These are phyloP conservation scores for Zaprionus camerounensis DNA, from an alignment of 1,140 invertebrate genomes.

Conservation along the genomic window DNA sequence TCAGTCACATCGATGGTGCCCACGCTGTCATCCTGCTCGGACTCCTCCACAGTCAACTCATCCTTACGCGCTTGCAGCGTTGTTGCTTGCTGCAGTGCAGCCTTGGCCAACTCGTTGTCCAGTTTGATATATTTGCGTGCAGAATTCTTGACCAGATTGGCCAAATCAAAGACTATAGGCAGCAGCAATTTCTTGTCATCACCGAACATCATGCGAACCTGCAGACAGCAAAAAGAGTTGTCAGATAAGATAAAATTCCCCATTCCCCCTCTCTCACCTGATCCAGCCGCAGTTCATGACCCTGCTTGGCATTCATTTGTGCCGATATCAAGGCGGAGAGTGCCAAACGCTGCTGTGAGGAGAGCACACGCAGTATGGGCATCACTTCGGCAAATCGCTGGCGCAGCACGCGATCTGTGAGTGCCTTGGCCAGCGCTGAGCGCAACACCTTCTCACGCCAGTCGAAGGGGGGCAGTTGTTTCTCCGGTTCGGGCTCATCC, in stretches of 20 bases:
- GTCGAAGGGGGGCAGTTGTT: slow-evolving; percentile 63
- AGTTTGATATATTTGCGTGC: slow-evolving; percentile 81
- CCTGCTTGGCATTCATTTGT: slow-evolving; percentile 85
- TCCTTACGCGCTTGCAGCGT: slow-evolving; percentile 50
- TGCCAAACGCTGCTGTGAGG: slow-evolving; percentile 86
- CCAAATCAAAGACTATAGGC: slow-evolving; percentile 88
- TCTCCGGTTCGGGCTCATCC: slow-evolving; percentile 66
- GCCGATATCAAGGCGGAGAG: slow-evolving; percentile 87
- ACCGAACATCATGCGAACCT: slow-evolving; percentile 86
- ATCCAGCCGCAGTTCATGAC: slow-evolving; percentile 84
- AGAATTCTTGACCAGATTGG: slow-evolving; percentile 86
- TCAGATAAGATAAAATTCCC: too few relatives aligned
- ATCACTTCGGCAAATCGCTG: slow-evolving; percentile 86
- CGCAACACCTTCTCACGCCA: slow-evolving; percentile 84
- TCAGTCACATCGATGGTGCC: slow-evolving; percentile 59
- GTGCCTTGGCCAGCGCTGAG: slow-evolving; percentile 70
- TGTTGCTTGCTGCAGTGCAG: slow-evolving; percentile 51
- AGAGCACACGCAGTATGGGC: slow-evolving; percentile 87
- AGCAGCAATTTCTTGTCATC: slow-evolving; percentile 87
- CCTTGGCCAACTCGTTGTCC: slow-evolving; percentile 82
- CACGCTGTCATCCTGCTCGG: slow-evolving; percentile 54
- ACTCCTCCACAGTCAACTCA: slow-evolving; percentile 49
- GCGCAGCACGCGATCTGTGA: slow-evolving; percentile 62
- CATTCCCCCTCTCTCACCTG: slow-evolving; percentile 83
- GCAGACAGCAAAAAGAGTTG: background rate